Base-by-base conservation (phyloP, 2,888 invertebrate genomes). In the Coleophora deauratella region DNA sequence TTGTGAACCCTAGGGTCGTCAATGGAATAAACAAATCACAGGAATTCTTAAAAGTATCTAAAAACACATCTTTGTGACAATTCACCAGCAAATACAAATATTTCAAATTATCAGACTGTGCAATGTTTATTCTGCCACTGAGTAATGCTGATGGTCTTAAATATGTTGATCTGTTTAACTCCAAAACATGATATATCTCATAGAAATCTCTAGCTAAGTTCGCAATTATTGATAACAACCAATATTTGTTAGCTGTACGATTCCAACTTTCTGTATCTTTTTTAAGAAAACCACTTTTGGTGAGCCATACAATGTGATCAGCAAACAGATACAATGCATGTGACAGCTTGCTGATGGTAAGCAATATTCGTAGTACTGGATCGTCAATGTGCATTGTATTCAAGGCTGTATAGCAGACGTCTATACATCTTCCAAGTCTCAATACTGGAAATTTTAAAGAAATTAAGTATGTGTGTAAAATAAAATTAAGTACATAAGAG, bases 1-100 rank as follows among this genome's bases (percentile, higher is more conserved):
- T 92, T 0, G 92, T 88, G 62, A 93, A 91, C 1, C 95, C 95
- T 51, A 97, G 77, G 6, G 93, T 91, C 43, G 93, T 91, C 47
- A 97, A 75, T 0, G 97, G 97, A 63, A 97, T 93, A 57, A 95
- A 93, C 42, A 97, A 72, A 73, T 97, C 97, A 78, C 95, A 95
- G 8, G 89, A 76, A 82, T 97, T 97, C 71, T 95, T 96, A 4
- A 94, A 62, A 1, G 93, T 91, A 75, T 97, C 97, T 49, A 96
- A 86, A 43, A 93, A 86, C 9, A 97, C 84, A 68, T 91, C 91
- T 57, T 89, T 90, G 53, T 75, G 81, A 53, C 78, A 85, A 46
- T 59, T 65, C 6, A 78, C 47, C 33, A 82, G 40, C 44, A 65
- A 56, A 43, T 59, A 75, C 27, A 70, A 43, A 57, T 82, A 67